phyloP scores from a whole-genome alignment of 1,140 invertebrate species.

The Linepithema humile region DNA sequence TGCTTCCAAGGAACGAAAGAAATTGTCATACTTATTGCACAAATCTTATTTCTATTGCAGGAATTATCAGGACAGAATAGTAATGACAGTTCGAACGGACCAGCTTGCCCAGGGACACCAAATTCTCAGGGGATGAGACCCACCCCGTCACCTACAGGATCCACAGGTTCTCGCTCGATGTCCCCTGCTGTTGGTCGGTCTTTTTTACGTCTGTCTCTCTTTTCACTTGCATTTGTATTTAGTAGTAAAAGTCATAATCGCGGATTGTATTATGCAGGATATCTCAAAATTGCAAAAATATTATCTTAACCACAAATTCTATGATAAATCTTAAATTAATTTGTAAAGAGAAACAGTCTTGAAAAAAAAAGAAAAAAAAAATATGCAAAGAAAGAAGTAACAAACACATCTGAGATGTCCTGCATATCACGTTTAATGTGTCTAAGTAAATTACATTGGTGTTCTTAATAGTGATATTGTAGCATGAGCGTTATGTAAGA shows the following conservation, averaged over 20 bases:
- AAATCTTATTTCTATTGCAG: conserved; percentile 81
- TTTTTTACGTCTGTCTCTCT: conserved; percentile 58
- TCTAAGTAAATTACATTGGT: neutral
- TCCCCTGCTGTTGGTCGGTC: conserved; percentile 96
- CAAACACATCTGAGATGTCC: neutral
- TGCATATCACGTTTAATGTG: neutral
- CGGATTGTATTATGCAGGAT: conserved; percentile 83
- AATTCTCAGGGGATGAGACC: conserved; percentile 93
- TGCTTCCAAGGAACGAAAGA: neutral
- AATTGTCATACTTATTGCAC: neutral
- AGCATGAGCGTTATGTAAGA: neutral
- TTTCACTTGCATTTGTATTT: conserved; percentile 40
- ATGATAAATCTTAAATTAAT: neutral
- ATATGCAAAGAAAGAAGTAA: no score
- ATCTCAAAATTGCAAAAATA: neutral
- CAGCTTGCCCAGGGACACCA: conserved; percentile 89
- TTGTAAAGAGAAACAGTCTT: no score
- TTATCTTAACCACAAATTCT: neutral
- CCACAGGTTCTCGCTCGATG: conserved; percentile 96
- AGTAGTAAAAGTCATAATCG: conserved; percentile 11
- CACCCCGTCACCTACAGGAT: conserved; percentile 96
- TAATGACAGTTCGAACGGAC: conserved; percentile 92
- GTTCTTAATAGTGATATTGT: neutral
- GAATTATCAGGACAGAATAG: conserved; percentile 93
- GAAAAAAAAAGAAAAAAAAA: no score